Base-by-base conservation (phyloP, 2,888 invertebrate genomes). In the Patella depressa region DNA sequence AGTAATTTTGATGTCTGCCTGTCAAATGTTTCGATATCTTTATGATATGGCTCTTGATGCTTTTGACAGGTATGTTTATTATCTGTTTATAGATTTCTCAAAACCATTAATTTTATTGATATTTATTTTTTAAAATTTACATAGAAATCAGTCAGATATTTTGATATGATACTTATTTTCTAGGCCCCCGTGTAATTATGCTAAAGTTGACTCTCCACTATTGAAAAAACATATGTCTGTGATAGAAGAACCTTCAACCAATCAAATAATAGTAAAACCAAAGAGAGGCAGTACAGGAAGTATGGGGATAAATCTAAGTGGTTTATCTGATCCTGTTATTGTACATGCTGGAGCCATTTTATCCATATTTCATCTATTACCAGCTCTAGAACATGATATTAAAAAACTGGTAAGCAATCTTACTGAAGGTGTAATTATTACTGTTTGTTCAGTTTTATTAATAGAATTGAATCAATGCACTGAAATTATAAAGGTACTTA, bases 1-100 rank as follows among this genome's bases (percentile, higher is more conserved):
- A 11, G 94, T 94, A 73, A 94, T 95, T 4, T 93, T 98, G 83
- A 94, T 95, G 24, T 96, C 96, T 88, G 95, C 96, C 0, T 96
- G 97, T 89, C 94, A 97, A 72, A 94, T 98, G 72, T 93, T 98
- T 85, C 94, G 98, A 78, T 93, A 98, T 76, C 93, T 99, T 19
- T 98, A 99, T 90, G 98, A 99, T 92, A 96, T 98, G 88, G 97
- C 98, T 0, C 93, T 98, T 84, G 99, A 99, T 92, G 95, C 96
- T 71, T 98, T 97, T 92, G 99, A 99, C 90, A 96, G 96, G 92
- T 96, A 95, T 83, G 84, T 81, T 53, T 1, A 53, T 34, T 53
- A 24, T 19, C 69, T 74, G 9, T 45, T 15, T n/a, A 75, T 24
- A 12, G 11, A 53, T 17, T 53, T 71, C 29, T 19, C 29, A 11